Conservation (phyloP, 2,113 vertebrate genomes). For the Australoheros scitulus region DNA sequence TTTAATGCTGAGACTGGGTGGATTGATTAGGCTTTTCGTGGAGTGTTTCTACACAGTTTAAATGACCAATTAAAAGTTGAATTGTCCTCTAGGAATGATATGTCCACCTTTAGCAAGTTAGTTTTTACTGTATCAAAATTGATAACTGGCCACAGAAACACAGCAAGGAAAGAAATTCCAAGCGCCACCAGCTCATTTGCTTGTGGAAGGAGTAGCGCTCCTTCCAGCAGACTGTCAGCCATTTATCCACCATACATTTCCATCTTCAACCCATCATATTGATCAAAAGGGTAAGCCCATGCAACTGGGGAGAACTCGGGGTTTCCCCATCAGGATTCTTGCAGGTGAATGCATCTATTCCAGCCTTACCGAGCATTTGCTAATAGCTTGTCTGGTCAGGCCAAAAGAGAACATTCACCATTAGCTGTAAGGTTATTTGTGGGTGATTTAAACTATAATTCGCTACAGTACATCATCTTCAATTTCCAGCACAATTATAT, state of each 20-base stretch:
- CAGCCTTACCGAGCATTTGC: background rate
- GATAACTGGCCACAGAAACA: background rate
- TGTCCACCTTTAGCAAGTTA: background rate
- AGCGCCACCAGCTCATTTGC: too few species aligned
- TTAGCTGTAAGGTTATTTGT: background rate
- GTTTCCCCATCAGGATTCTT: background rate
- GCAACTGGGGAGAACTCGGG: too few species aligned
- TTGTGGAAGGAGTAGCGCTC: too few species aligned
- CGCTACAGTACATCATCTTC: background rate
- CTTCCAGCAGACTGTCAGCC: too few species aligned
- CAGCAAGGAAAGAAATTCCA: too few species aligned
- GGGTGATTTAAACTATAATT: background rate
- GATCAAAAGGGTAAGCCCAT: too few species aligned
- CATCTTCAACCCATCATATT: background rate
- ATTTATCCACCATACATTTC: background rate
- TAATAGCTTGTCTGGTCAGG: background rate
- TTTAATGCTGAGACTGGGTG: background rate
- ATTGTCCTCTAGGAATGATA: accelerated
- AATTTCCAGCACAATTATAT: background rate
- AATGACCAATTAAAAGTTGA: background rate
- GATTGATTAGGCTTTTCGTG: background rate
- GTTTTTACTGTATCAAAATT: background rate
- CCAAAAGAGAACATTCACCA: background rate
- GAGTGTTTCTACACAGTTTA: background rate
- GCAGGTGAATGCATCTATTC: background rate